phyloP scores from a whole-genome alignment of 30 jellyfish, hydroid and myxozoan species.

The Cassiopea andromeda region DNA sequence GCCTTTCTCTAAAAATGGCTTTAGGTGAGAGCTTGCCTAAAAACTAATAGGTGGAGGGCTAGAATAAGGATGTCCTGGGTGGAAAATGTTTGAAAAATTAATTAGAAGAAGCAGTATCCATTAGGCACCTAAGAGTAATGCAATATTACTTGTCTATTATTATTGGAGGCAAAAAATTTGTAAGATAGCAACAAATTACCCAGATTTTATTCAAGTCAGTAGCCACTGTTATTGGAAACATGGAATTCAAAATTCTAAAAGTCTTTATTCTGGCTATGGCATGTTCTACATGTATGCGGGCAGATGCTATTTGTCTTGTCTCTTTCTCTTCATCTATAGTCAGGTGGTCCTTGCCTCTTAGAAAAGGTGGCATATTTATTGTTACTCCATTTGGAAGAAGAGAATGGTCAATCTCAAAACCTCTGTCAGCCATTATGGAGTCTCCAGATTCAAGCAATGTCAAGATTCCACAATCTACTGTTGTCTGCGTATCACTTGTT shows the following conservation, averaged over 20 bases:
- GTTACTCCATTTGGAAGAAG: slow-evolving; percentile 41
- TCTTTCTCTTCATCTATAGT: slow-evolving; percentile 46
- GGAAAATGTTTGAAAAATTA: background rate
- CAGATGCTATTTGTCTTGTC: slow-evolving; percentile 69
- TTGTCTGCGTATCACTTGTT: slow-evolving; percentile 33
- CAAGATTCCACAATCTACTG: slow-evolving; percentile 36
- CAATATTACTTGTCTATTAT: background rate
- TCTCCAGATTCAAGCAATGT: slow-evolving; percentile 59
- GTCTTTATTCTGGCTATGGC: slow-evolving; percentile 63
- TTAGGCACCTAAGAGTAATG: background rate
- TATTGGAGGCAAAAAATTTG: slow-evolving; percentile 41
- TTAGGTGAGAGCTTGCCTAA: background rate
- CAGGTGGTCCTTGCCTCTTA: slow-evolving; percentile 45
- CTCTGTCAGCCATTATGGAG: slow-evolving; percentile 80
- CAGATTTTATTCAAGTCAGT: slow-evolving; percentile 37
- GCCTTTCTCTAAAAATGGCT: background rate
- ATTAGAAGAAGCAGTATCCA: background rate
- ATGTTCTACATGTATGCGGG: slow-evolving; percentile 70
- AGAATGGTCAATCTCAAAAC: slow-evolving; percentile 45
- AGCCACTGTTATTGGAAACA: slow-evolving; percentile 48
- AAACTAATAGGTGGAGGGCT: background rate
- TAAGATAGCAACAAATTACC: slow-evolving; percentile 42
- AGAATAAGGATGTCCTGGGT: background rate
- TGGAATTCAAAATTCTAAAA: slow-evolving; percentile 17
- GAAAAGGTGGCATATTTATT: slow-evolving; percentile 72